phyloP scores from a whole-genome alignment of 1,140 invertebrate species.

The Charaxes varanes region DNA sequence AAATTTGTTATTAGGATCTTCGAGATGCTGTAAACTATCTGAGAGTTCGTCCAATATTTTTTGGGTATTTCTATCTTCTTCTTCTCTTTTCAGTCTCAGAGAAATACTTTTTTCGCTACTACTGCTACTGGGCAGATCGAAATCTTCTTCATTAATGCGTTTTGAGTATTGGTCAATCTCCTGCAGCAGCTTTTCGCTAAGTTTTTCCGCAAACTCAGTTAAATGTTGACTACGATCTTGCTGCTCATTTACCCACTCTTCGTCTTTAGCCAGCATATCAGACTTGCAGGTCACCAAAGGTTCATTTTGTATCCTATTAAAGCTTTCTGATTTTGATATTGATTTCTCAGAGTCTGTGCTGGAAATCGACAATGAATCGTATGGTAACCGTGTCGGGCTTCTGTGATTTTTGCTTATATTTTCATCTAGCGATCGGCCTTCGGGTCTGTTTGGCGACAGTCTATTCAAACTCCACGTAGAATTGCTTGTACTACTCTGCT shows the following conservation, averaged over 20 bases:
- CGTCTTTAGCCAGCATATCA: slow-evolving; percentile 66
- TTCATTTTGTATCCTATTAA: slow-evolving; percentile 68
- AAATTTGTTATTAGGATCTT: slow-evolving; percentile 76
- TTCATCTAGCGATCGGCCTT: slow-evolving; percentile 68
- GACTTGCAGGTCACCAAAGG: slow-evolving; percentile 70
- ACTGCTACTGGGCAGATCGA: slow-evolving; percentile 66
- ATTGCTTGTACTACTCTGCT: slow-evolving; percentile 69
- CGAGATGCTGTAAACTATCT: slow-evolving; percentile 70
- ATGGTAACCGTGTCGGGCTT: slow-evolving; percentile 66
- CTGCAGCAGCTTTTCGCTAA: slow-evolving; percentile 82
- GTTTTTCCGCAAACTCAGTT: slow-evolving; percentile 85
- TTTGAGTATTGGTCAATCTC: slow-evolving; percentile 83
- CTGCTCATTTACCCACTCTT: slow-evolving; percentile 75
- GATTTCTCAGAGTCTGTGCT: slow-evolving; percentile 72
- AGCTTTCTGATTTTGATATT: slow-evolving; percentile 72
- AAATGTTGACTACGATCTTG: slow-evolving; percentile 80
- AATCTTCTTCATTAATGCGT: slow-evolving; percentile 70
- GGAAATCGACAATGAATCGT: slow-evolving; percentile 69
- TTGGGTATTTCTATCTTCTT: slow-evolving; percentile 64
- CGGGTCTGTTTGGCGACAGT: slow-evolving; percentile 65
- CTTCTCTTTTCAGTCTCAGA: slow-evolving; percentile 53
- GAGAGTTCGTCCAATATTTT: slow-evolving; percentile 65
- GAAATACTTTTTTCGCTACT: slow-evolving; percentile 68
- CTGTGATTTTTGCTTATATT: slow-evolving; percentile 60
- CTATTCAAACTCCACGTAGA: slow-evolving; percentile 72